Evolutionary conservation across 2,113 vertebrate species (phyloP).

Genomic region (Lichenostomus cassidix): DNA sequence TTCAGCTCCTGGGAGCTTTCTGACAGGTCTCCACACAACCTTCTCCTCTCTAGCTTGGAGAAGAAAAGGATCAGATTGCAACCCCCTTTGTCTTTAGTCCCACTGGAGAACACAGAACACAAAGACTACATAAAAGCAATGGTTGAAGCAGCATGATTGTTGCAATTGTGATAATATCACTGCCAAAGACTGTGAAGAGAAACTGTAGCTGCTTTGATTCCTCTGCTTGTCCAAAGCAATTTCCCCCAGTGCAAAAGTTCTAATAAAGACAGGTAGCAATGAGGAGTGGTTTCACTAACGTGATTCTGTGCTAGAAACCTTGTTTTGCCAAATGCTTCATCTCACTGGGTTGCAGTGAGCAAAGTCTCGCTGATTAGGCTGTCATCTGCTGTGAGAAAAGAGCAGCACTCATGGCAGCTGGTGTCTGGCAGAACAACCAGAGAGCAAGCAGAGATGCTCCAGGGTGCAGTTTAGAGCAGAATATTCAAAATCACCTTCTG

Average conservation of each 20-base stretch:
- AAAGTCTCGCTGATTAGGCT: not conserved
- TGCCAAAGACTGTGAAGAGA: accelerated
- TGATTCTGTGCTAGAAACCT: not conserved
- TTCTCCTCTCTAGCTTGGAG: not conserved
- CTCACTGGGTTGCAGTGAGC: not conserved
- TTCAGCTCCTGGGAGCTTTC: not conserved
- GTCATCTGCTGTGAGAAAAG: not conserved
- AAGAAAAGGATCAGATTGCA: not conserved
- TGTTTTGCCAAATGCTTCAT: not conserved
- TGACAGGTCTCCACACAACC: not conserved
- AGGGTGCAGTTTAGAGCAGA: not conserved
- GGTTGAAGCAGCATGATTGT: not conserved
- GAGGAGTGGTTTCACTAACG: not conserved
- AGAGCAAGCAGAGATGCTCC: not conserved
- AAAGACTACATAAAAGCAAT: not conserved
- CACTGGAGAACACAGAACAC: not conserved
- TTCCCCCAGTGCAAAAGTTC: not conserved
- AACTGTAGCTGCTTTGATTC: not conserved
- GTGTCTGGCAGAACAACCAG: not conserved
- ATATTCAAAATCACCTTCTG: not conserved
- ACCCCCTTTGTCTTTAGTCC: not conserved
- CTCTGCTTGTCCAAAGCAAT: not conserved
- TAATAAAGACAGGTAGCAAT: not conserved
- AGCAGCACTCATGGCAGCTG: not conserved
- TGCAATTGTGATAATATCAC: not conserved